Evolutionary conservation across 2,113 vertebrate species (phyloP).

Genomic region (Etheostoma cragini): DNA sequence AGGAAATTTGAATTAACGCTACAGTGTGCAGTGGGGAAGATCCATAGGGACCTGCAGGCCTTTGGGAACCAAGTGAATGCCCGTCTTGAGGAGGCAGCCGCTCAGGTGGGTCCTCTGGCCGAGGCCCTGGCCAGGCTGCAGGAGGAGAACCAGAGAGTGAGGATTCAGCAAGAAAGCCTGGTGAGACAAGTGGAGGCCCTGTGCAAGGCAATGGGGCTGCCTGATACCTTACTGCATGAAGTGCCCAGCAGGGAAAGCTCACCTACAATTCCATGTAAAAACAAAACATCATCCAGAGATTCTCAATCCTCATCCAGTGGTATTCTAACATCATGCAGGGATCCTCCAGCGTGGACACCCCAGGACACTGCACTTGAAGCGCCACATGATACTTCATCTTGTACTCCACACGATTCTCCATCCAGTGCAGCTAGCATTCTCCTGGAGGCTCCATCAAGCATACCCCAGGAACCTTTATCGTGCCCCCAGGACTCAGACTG

Average conservation of each 20-base stretch:
- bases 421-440: not conserved
- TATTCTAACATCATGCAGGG: not conserved
- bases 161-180: constrained; percentile 85
- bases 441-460: not conserved
- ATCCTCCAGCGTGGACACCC: not conserved
- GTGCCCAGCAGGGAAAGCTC: constrained; percentile 70
- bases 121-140: constrained; percentile 80
- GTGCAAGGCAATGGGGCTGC: constrained; percentile 74
- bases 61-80: constrained; percentile 82
- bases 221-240: constrained; percentile 73
- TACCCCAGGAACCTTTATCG: constrained; percentile 9
- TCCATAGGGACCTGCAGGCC: constrained; percentile 85
- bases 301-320: not conserved
- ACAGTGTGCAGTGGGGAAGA: constrained; percentile 79
- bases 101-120: constrained; percentile 78
- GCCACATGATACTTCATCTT: not conserved
- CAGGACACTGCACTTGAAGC: constrained; percentile 9
- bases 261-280: constrained; percentile 21
- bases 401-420: not conserved
- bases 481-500: constrained; percentile 18
- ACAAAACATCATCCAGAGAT: constrained; percentile 16
- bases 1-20: constrained; percentile 74
- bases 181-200: constrained; percentile 83
- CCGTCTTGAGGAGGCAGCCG: constrained; percentile 79
- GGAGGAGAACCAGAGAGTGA: constrained; percentile 87